These are phyloP conservation scores for Diprion similis DNA, from an alignment of 1,140 invertebrate genomes.

Conservation along the genomic window DNA sequence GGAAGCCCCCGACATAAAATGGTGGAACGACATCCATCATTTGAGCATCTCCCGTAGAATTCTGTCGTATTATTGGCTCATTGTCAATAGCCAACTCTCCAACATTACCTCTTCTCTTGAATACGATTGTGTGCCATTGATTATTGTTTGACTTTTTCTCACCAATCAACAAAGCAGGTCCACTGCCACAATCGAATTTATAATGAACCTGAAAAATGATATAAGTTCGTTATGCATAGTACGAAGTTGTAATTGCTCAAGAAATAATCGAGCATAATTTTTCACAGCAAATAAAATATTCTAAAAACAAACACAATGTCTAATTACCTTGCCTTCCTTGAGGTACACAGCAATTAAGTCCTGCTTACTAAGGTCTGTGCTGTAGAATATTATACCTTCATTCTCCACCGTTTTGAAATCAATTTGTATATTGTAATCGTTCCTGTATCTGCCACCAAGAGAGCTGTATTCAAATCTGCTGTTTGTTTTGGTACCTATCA, in stretches of 20 bases:
- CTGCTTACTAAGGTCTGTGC: conserved; percentile 68
- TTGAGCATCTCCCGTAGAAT: conserved; percentile 63
- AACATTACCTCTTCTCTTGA: conserved; percentile 64
- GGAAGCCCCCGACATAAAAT: conserved; percentile 81
- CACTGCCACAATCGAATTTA: conserved; percentile 76
- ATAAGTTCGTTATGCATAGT: neutral
- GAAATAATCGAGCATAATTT: conserved; percentile 19
- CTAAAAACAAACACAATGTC: neutral
- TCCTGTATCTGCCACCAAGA: conserved; percentile 67
- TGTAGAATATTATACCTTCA: conserved; percentile 89
- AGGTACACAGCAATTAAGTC: conserved; percentile 87
- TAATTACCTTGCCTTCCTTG: conserved; percentile 74
- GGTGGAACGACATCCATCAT: conserved; percentile 73
- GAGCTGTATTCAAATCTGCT: conserved; percentile 77
- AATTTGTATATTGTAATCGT: conserved; percentile 78
- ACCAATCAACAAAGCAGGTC: conserved; percentile 66
- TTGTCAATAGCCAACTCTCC: conserved; percentile 77
- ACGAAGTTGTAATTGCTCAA: conserved; percentile 19
- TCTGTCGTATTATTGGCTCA: conserved; percentile 62
- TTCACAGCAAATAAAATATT: conserved; percentile 4
- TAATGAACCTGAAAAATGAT: conserved; percentile 67
- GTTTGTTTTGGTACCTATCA: conserved; percentile 69
- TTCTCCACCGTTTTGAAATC: conserved; percentile 80
- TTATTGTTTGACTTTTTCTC: conserved; percentile 77
- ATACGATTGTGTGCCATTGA: conserved; percentile 82